Percentiles rank a stretch among this genome's conserved stretches.
phyloP scores from a whole-genome alignment of 2,113 vertebrate genomes.

The Thalassoma bifasciatum region DNA sequence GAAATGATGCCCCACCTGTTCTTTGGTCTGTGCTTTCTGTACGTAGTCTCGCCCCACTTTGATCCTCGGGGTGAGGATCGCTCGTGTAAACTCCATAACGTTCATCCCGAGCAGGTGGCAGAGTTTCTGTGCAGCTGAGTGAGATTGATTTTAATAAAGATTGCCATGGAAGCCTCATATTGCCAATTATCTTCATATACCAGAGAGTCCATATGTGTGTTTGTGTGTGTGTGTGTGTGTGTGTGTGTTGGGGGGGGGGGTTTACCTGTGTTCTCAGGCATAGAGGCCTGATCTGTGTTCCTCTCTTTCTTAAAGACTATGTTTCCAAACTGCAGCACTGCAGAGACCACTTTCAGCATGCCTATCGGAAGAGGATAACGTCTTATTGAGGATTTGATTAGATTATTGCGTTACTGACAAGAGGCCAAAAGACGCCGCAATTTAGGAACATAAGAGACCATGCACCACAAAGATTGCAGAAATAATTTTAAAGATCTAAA shows the following conservation, averaged over 20 bases:
- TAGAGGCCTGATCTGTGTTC: constrained; percentile 95
- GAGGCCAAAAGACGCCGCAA: not conserved
- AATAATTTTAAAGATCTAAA: too few relatives aligned
- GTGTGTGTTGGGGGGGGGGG: too few relatives aligned
- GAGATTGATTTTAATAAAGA: too few relatives aligned
- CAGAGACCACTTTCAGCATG: constrained; percentile 95
- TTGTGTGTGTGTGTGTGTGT: too few relatives aligned
- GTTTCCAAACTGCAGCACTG: constrained; percentile 95
- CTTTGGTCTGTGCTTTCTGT: constrained; percentile 99
- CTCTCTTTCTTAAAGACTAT: constrained; percentile 96
- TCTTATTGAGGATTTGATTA: not conserved
- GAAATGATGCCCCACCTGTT: constrained; percentile 85
- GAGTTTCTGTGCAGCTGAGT: constrained; percentile 95
- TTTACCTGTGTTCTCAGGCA: constrained; percentile 96
- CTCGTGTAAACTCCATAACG: constrained; percentile 98
- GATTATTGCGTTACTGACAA: not conserved
- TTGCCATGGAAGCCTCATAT: too few relatives aligned
- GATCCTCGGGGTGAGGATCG: constrained; percentile 96
- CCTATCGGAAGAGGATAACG: constrained; percentile 74
- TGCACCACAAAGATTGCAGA: too few relatives aligned
- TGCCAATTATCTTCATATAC: too few relatives aligned
- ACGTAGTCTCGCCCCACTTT: constrained; percentile 98
- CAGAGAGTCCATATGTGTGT: too few relatives aligned
- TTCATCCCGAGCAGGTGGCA: constrained; percentile 98
- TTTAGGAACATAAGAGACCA: not conserved